A percentile compares a stretch with the other conserved stretches of the same genome.
Evolutionary conservation across 2,113 vertebrate genomes (phyloP).

Genomic region (Callaeas wilsoni): DNA sequence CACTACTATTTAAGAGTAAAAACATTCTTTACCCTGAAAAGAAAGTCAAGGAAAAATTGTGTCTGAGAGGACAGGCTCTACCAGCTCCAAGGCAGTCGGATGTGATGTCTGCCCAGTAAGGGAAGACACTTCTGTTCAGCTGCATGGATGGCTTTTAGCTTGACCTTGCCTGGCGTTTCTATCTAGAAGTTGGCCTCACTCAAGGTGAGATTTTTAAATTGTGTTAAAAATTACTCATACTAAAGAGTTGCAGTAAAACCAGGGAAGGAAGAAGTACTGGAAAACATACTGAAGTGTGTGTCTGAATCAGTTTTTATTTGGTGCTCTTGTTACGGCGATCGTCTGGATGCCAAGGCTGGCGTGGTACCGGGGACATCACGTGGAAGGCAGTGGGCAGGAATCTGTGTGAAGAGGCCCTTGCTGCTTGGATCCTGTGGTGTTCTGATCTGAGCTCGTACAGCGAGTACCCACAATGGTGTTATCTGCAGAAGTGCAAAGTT

Average conservation of each 20-base stretch:
- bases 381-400: not conserved
- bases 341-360: not conserved
- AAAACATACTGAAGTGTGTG: not conserved
- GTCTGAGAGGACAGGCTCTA: not conserved
- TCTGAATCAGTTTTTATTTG: not conserved
- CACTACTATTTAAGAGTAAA: not conserved
- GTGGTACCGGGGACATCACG: not conserved
- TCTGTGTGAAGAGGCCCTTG: not conserved
- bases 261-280: not conserved
- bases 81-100: accelerated
- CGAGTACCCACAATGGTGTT: not conserved
- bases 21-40: not conserved
- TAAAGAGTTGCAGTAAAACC: not conserved
- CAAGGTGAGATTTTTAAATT: not conserved
- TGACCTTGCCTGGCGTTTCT: not conserved
- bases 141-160: not conserved
- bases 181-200: not conserved
- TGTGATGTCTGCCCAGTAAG: not conserved
- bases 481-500: not conserved
- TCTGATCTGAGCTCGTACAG: not conserved
- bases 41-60: not conserved
- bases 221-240: not conserved
- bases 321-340: not conserved
- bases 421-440: not conserved
- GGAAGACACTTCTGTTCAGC: not conserved